Evolutionary conservation across 35 echinoderm and acorn worm genomes (phyloP).

Genomic region (Heliocidaris erythrogramma): DNA sequence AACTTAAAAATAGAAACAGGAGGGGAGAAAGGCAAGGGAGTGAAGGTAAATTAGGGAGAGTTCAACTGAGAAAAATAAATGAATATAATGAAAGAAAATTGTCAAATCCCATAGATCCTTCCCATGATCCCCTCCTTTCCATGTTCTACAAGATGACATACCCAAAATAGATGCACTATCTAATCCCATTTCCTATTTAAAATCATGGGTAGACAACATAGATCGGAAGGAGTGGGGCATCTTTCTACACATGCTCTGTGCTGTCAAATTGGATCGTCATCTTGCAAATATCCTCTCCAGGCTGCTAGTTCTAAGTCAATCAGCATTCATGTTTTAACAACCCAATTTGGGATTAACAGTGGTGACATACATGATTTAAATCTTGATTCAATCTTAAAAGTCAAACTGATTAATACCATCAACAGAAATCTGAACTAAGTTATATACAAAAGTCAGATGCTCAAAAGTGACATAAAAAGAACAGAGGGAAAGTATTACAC

Average conservation of each 20-base stretch:
- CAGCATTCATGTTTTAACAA: slow-evolving; percentile 18
- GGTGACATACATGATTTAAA: background rate
- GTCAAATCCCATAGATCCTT: background rate
- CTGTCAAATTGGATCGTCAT: background rate
- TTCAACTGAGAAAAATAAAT: background rate
- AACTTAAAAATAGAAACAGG: background rate
- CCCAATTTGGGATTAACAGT: background rate
- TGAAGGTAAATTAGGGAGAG: background rate
- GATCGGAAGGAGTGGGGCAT: slow-evolving; percentile 7
- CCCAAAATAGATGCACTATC: slow-evolving; percentile 1
- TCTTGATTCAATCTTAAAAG: background rate
- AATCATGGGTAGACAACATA: slow-evolving; percentile 1
- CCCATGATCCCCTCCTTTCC: background rate
- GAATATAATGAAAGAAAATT: slow-evolving; percentile 14
- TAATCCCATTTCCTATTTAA: background rate
- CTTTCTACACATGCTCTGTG: background rate
- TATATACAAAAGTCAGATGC: too few relatives aligned
- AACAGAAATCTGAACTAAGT: too few relatives aligned
- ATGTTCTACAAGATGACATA: slow-evolving; percentile 3
- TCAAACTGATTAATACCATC: background rate
- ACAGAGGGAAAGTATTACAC: too few relatives aligned
- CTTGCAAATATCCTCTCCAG: background rate
- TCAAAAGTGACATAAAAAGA: too few relatives aligned
- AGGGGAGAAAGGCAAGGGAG: background rate
- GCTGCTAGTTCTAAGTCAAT: background rate